Base-by-base conservation (phyloP, 2,113 vertebrate genomes). In the Indicator indicator region DNA sequence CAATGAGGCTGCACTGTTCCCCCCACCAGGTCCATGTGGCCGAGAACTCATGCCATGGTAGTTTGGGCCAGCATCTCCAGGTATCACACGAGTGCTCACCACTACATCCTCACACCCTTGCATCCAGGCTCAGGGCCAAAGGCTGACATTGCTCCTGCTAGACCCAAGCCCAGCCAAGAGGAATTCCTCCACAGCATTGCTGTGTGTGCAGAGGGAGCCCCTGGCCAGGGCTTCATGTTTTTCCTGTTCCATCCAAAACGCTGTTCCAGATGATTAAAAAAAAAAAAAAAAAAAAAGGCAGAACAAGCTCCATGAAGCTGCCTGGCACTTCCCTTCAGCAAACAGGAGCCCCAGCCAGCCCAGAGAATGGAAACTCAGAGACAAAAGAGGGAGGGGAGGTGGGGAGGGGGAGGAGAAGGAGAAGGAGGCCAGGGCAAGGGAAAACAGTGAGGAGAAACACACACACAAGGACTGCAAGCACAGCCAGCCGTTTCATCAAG, bases 401-500 rank as follows among this genome's bases (percentile, higher is more conserved):
- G 38, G 38, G 50, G 50, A 55, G 42, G 68, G 79, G 27, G 32
- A 23, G 38, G 38, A 36, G 36, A n/a, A 54, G 40, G 69, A 26
- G 82, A 56, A 73, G 73, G 92, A 68, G 92, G 94, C 90, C 94
- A 93, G 80, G 65, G 48, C 58, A 69, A 94, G 90, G 96, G 86
- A 89, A 89, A 93, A 76, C 65, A 6, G 42, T 0, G 16, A 0
- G 10, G 9, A 73, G 83, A 82, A 90, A 73, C 70, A 33, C 0
- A 7, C 76, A 68, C 73, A 81, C 0, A 0, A 76, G 46, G 48
- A 32, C 56, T 60, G 54, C 73, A 26, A 52, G 77, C 48, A 68
- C 32, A 89, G 70, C 42, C 87, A 86, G 83, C 42, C 7, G 21
- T 56, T 81, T 18, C 77, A 19, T 26, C 62, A 21, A 5, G 2